A percentile compares a stretch with the other conserved stretches of the same genome.
phyloP scores from a whole-genome alignment of 2,113 vertebrate genomes.

The Mustela nigripes region DNA sequence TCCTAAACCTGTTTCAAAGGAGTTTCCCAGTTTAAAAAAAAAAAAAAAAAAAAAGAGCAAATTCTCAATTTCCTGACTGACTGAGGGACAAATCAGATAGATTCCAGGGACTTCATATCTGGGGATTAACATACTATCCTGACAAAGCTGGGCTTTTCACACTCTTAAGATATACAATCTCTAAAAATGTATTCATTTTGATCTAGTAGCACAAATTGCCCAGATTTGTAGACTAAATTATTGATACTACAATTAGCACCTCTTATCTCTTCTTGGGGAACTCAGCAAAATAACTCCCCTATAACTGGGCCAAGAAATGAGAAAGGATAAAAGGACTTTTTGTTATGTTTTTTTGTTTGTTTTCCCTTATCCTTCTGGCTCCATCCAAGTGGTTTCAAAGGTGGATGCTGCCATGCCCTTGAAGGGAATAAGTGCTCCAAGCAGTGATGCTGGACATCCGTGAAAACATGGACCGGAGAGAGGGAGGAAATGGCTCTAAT shows the following conservation, averaged over 20 bases:
- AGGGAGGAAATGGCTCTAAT: neutral
- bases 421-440: neutral
- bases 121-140: constrained; percentile 9
- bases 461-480: neutral
- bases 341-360: constrained; percentile 7
- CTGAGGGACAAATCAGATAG: constrained; percentile 44
- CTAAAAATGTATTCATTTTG: constrained; percentile 63
- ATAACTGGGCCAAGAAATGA: constrained; percentile 34
- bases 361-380: neutral
- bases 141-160: constrained; percentile 62
- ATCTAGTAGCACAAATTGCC: constrained; percentile 57
- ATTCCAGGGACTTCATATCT: constrained; percentile 63
- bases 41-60: neutral
- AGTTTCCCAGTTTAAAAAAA: neutral
- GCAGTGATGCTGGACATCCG: neutral
- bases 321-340: constrained; percentile 48
- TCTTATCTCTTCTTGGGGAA: constrained; percentile 60
- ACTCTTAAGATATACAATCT: constrained; percentile 21
- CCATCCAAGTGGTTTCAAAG: constrained; percentile 1
- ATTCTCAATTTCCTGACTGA: constrained; percentile 47
- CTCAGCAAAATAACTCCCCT: constrained; percentile 9
- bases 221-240: constrained; percentile 66
- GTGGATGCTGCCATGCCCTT: neutral
- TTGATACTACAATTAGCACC: constrained; percentile 70
- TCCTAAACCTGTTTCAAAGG: constrained; percentile 12